phyloP scores from a whole-genome alignment of 2,888 invertebrate genomes.

The Leucophenga maculata region DNA sequence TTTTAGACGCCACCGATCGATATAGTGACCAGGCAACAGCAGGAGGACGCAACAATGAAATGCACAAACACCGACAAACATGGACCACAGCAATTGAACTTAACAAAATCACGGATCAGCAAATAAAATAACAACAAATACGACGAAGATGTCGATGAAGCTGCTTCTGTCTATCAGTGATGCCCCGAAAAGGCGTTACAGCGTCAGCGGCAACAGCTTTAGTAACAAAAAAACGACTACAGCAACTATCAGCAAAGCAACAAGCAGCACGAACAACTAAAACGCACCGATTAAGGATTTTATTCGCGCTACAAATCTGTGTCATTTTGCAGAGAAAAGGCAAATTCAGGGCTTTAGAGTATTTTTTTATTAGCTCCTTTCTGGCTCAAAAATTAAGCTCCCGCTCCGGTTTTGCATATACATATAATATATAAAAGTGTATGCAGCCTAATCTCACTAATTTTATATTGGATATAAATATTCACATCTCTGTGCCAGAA shows the following conservation, averaged over 20 bases:
- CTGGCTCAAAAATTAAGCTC: too few species aligned
- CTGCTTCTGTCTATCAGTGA: slow-evolving; percentile 19
- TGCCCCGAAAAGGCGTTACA: slow-evolving; percentile 26
- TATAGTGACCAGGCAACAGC: not conserved
- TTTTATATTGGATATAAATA: too few species aligned
- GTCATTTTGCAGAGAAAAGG: slow-evolving; percentile 10
- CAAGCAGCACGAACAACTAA: slow-evolving; percentile 7
- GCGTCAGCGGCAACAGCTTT: slow-evolving; percentile 21
- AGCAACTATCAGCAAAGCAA: slow-evolving; percentile 11
- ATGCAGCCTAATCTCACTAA: too few species aligned
- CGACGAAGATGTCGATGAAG: slow-evolving; percentile 1
- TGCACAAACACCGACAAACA: not conserved
- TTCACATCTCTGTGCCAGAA: too few species aligned
- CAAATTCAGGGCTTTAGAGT: not conserved
- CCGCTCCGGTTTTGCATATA: too few species aligned
- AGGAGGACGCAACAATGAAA: not conserved
- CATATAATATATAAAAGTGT: too few species aligned
- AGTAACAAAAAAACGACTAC: slow-evolving; percentile 3
- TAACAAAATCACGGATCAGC: not conserved
- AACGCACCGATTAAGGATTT: slow-evolving; percentile 27
- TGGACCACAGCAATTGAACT: not conserved
- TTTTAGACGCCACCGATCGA: slow-evolving; percentile 8
- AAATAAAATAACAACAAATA: not conserved
- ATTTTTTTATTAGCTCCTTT: too few species aligned
- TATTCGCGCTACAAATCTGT: slow-evolving; percentile 27